phyloP scores from a whole-genome alignment of 2,797 vertebrate genomes.

The Xyrichtys novacula region DNA sequence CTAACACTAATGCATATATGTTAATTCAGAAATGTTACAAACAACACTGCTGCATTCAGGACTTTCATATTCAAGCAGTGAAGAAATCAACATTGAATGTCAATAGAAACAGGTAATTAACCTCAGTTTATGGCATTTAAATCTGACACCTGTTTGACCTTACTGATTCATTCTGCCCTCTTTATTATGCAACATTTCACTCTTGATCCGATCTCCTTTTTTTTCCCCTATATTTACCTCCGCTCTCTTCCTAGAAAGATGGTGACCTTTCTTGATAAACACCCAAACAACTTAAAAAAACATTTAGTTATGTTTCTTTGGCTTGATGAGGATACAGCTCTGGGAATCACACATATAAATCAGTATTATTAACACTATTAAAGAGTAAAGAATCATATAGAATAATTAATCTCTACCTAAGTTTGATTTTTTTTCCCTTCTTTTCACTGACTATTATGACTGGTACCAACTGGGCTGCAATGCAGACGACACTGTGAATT shows the following conservation, averaged over 20 bases:
- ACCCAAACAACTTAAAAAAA: no score
- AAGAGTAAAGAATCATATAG: no score
- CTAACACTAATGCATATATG: not conserved
- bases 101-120: not conserved
- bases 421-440: no score
- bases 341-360: no score
- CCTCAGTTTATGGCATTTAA: not conserved
- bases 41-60: not conserved
- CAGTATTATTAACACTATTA: no score
- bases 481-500: conserved; percentile 19
- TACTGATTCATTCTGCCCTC: not conserved
- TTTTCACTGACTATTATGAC: conserved; percentile 45
- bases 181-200: not conserved
- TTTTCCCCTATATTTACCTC: not conserved
- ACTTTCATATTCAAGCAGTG: not conserved
- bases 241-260: not conserved
- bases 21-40: not conserved
- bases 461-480: conserved; percentile 33
- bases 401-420: no score
- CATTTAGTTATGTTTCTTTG: no score
- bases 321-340: no score
- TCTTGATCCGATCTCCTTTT: not conserved
- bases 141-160: not conserved
- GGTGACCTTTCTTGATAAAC: no score
- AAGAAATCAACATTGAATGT: not conserved